Percentiles rank a stretch among this genome's conserved stretches.
Conservation (phyloP, 2,888 invertebrate genomes). For the Luperina nickerlii region DNA sequence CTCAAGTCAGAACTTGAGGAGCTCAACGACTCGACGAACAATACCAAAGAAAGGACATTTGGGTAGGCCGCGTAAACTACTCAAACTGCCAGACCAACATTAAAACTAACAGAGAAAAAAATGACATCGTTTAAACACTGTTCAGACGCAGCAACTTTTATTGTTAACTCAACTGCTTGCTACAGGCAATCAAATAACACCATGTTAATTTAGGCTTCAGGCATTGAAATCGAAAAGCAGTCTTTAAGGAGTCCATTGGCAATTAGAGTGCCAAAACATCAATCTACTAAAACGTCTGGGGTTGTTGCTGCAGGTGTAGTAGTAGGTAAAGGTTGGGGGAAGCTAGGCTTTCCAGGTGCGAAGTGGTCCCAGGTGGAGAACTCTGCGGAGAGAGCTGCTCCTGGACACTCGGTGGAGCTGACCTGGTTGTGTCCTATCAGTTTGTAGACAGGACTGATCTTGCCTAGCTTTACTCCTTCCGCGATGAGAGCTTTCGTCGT, state of each 20-base stretch:
- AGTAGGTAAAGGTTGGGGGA: slow-evolving; percentile 1
- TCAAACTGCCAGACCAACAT: too few species aligned
- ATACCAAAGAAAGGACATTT: too few species aligned
- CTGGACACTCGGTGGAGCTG: slow-evolving; percentile 92
- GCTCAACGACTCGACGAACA: too few species aligned
- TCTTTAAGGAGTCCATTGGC: not conserved
- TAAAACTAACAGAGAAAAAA: not conserved
- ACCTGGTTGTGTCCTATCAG: slow-evolving; percentile 91
- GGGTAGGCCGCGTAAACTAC: too few species aligned
- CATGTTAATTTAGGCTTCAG: not conserved
- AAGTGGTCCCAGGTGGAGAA: slow-evolving; percentile 92
- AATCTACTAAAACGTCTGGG: not conserved
- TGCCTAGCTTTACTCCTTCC: slow-evolving; percentile 89
- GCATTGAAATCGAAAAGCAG: not conserved
- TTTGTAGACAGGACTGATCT: slow-evolving; percentile 90
- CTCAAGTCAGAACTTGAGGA: too few species aligned
- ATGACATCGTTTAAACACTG: not conserved
- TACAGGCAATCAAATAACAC: not conserved
- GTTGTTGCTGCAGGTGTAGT: not conserved
- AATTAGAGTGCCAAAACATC: not conserved
- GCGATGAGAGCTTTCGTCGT: slow-evolving; percentile 90
- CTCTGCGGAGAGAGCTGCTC: slow-evolving; percentile 90
- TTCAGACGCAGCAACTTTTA: not conserved
- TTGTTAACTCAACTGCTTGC: not conserved
- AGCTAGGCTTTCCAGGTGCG: slow-evolving; percentile 57